Evolutionary conservation across 2,888 invertebrate genomes (phyloP), one percentile per base, ranked within the genome.

Genomic region (Timandra comae): DNA sequence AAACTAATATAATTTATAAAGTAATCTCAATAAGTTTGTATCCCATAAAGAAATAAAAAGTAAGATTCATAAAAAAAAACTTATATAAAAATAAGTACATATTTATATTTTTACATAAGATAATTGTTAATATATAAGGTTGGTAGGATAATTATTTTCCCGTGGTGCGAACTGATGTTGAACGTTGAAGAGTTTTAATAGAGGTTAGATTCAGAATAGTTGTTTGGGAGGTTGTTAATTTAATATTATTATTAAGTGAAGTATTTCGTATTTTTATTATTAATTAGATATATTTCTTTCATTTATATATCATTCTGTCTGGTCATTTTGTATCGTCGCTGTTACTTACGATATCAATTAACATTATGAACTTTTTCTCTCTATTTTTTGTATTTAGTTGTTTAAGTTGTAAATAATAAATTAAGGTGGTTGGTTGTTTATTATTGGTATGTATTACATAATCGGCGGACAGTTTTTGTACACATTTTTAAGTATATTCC

Each of bases 161-260:
- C 74, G 65, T 81, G 81, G 84, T 84, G 81, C 81, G 81, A 77
- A 78, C 73, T 77, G 77, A 79, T 81, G 84, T 84, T 84, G 78
- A 82, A 78, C 57, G 72, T 80, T 84, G 81, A 80, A 77, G 76
- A 82, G 77, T 71, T 82, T 82, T 81, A 76, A 79, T 10, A 78
- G 74, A 62, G 79, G 77, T 80, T 79, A 77, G 69, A 52, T 52
- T 53, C 53, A 54, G 68, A 63, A 53, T 50, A 56, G 73, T 74
- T 80, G 70, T 78, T 80, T 69, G 71, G 61, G 60, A 61, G 78
- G 77, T 84, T 82, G 80, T 80, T 81, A 68, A 70, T 73, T 60
- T 74, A 65, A 72, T 71, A 56, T 63, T 63, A 24, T 66, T 60
- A 56, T 55, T 53, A 61, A 52, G 52, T 53, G 50, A 44, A 48